Evolutionary conservation across 2,888 invertebrate species (phyloP).

Genomic region (Spatulosminthurus flaviceps): DNA sequence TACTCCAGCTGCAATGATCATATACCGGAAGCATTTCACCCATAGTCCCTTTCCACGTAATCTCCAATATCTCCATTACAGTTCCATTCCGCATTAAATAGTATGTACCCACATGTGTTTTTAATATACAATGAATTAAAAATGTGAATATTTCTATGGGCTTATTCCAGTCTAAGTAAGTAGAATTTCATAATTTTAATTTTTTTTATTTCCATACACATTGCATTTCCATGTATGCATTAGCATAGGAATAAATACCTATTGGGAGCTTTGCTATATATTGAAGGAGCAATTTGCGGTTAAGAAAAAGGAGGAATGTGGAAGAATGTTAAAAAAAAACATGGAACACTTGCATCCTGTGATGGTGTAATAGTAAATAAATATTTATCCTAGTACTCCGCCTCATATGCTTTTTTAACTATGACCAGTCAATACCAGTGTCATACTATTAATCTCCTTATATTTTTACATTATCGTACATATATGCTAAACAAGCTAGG

Average conservation of each 20-base stretch:
- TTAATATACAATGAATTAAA: no score
- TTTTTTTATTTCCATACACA: no score
- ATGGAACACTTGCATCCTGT: conserved; percentile 4
- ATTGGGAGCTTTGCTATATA: no score
- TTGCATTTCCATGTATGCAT: no score
- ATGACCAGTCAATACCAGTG: no score
- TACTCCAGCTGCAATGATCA: not conserved
- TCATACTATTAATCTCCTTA: no score
- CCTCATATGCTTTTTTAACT: not conserved
- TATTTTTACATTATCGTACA: no score
- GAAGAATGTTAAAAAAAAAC: not conserved
- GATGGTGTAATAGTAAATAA: conserved; percentile 2
- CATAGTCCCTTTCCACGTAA: not conserved
- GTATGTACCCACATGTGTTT: not conserved
- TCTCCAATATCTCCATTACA: not conserved
- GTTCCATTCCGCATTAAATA: not conserved
- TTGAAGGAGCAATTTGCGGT: not conserved
- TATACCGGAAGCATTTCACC: conserved; percentile 2
- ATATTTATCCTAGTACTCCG: not conserved
- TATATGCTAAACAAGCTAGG: no score
- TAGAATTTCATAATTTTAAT: no score
- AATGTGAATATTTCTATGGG: no score
- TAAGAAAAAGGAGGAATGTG: not conserved
- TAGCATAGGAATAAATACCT: no score
- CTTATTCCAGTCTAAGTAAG: no score